Evolutionary conservation across 2,888 invertebrate genomes (phyloP).

Genomic region (Xanthia togata): DNA sequence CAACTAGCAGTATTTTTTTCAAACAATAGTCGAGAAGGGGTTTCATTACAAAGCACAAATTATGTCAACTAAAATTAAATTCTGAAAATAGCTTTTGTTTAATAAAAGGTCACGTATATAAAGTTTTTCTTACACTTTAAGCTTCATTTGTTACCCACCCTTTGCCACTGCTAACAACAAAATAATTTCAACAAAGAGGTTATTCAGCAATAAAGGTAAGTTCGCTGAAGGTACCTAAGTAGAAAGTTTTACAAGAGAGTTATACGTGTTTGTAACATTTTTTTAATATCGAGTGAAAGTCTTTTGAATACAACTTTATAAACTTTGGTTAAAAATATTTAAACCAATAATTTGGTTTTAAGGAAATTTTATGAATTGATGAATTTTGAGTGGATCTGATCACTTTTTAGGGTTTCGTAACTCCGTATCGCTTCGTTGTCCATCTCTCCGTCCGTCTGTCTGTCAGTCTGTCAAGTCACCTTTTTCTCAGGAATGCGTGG

Average conservation of each 20-base stretch:
- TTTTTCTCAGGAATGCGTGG: too few relatives aligned
- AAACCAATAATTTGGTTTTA: background rate
- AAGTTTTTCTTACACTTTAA: conserved; percentile 1
- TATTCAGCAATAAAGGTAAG: background rate
- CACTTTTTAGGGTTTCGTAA: too few relatives aligned
- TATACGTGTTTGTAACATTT: background rate
- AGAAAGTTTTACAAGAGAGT: background rate
- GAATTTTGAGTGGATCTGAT: too few relatives aligned
- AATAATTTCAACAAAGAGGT: conserved; percentile 10
- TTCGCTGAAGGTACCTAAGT: background rate
- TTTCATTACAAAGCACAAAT: background rate
- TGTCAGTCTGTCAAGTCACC: too few relatives aligned
- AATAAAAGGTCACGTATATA: background rate
- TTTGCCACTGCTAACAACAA: background rate
- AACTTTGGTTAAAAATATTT: background rate
- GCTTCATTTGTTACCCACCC: background rate
- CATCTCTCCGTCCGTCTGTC: too few relatives aligned
- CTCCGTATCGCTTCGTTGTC: too few relatives aligned
- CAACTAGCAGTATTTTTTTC: background rate
- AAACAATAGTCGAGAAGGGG: background rate
- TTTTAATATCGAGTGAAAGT: background rate
- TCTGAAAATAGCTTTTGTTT: background rate
- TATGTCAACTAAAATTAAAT: background rate
- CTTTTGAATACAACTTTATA: background rate
- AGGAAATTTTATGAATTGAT: background rate